A percentile compares a stretch with the other conserved stretches of the same genome.
These are phyloP conservation scores for Centropyge bicolor DNA, from an alignment of 2,797 vertebrate genomes.

Conservation along the genomic window DNA sequence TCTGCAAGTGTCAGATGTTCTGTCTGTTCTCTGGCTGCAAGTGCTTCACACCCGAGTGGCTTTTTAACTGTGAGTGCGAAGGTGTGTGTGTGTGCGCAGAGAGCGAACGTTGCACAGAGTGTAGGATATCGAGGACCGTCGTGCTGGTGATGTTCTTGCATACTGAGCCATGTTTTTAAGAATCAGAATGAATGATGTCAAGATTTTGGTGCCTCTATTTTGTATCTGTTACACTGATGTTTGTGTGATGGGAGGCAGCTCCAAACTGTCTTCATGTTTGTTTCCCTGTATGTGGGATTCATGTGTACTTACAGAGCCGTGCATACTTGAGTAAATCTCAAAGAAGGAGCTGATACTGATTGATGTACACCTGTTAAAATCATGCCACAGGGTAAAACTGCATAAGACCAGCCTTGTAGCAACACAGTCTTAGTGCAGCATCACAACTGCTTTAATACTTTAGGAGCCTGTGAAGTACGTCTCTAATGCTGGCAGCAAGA, in stretches of 20 bases:
- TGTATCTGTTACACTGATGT: neutral
- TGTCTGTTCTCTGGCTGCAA: slow-evolving; percentile 34
- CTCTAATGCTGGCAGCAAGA: neutral
- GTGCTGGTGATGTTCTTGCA: neutral
- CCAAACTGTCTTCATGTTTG: neutral
- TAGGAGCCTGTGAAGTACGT: neutral
- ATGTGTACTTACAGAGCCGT: neutral
- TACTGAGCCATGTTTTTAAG: neutral
- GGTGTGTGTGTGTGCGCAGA: neutral
- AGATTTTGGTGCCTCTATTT: neutral
- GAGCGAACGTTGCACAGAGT: neutral
- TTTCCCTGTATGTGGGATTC: neutral
- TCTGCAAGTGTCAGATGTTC: slow-evolving; percentile 48
- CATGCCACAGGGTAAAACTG: neutral
- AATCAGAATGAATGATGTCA: neutral
- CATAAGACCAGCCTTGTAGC: neutral
- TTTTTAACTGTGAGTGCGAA: slow-evolving; percentile 15
- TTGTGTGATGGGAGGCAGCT: neutral
- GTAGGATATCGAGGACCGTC: neutral
- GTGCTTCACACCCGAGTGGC: slow-evolving; percentile 37
- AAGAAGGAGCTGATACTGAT: neutral
- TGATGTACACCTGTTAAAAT: slow-evolving; percentile 2
- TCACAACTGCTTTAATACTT: neutral
- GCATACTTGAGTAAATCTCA: neutral
- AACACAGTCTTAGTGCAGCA: neutral